Evolutionary conservation across 2,113 vertebrate genomes (phyloP).

Genomic region (Centrocercus urophasianus): DNA sequence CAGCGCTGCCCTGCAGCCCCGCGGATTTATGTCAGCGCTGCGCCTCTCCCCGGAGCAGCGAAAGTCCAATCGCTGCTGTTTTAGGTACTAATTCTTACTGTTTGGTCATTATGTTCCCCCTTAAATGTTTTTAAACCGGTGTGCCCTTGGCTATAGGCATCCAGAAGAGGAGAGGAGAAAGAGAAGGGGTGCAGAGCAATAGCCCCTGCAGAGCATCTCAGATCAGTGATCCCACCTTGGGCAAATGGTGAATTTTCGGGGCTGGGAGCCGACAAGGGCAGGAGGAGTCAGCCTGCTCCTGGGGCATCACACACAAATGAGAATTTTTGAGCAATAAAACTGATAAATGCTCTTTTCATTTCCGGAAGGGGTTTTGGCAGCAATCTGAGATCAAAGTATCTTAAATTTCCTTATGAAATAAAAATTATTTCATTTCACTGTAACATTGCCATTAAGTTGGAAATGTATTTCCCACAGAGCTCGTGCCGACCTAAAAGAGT

Average conservation of each 20-base stretch:
- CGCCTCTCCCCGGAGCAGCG: background rate
- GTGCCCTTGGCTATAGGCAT: background rate
- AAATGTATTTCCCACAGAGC: background rate
- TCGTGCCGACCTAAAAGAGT: background rate
- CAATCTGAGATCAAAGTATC: background rate
- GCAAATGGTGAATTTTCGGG: background rate
- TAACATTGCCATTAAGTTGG: background rate
- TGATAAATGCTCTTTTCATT: conserved; percentile 23
- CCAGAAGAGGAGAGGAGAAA: rapidly evolving
- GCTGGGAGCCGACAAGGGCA: background rate
- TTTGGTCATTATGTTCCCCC: too few relatives aligned
- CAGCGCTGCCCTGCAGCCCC: conserved; percentile 24
- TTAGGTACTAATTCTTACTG: background rate
- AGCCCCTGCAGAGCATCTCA: background rate
- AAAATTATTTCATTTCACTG: conserved; percentile 24
- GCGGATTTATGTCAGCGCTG: conserved; percentile 57
- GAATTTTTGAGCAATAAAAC: conserved; percentile 15
- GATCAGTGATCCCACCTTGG: background rate
- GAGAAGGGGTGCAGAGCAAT: background rate
- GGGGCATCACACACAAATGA: background rate
- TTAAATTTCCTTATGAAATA: conserved; percentile 54
- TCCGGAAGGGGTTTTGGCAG: conserved; percentile 34
- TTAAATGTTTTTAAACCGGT: rapidly evolving
- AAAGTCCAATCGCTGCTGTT: background rate
- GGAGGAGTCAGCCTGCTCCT: background rate